Conservation (phyloP, 2,113 vertebrate genomes). For the Riparia riparia region DNA sequence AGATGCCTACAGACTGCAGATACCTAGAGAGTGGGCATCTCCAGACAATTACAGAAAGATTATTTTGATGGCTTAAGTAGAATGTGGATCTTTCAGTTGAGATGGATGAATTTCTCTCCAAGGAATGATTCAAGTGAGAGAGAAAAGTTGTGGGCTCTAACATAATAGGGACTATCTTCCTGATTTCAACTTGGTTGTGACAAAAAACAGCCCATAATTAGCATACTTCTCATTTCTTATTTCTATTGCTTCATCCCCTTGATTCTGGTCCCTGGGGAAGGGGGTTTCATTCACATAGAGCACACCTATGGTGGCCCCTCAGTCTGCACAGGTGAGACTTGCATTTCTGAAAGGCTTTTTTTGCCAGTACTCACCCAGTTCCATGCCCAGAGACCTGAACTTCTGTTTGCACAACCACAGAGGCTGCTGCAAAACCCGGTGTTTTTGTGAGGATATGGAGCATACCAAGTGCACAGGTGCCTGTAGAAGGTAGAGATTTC, state of each 20-base stretch:
- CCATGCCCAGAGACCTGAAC: not conserved
- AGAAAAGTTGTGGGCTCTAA: not conserved
- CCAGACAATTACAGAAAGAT: not conserved
- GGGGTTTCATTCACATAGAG: not conserved
- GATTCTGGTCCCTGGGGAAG: not conserved
- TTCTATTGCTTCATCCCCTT: not conserved
- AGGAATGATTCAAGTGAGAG: not conserved
- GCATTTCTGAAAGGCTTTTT: not conserved
- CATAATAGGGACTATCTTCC: not conserved
- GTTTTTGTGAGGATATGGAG: not conserved
- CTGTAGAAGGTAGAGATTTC: not conserved
- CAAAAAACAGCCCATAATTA: not conserved
- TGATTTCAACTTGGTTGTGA: not conserved
- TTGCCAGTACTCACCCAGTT: not conserved
- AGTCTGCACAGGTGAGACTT: not conserved
- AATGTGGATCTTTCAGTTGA: not conserved
- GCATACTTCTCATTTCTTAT: not conserved
- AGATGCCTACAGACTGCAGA: not conserved
- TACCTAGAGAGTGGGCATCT: not conserved
- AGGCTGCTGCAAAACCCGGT: accelerated
- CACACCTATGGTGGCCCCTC: not conserved
- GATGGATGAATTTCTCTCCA: not conserved
- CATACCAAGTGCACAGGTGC: not conserved
- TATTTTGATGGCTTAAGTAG: not conserved
- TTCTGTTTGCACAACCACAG: not conserved